phyloP scores from a whole-genome alignment of 1,140 invertebrate genomes.

The Drosophila sucinea region DNA sequence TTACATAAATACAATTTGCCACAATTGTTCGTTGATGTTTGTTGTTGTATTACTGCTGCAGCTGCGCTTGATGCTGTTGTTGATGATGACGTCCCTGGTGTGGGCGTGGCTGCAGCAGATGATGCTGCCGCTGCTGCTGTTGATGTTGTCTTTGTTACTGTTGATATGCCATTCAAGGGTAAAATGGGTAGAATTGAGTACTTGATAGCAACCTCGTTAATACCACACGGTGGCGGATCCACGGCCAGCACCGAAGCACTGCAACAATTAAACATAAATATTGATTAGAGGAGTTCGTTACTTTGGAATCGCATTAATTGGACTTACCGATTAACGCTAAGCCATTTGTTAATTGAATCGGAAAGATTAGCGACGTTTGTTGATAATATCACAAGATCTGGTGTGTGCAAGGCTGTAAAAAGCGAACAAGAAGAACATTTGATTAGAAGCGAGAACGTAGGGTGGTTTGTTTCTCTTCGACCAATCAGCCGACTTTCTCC shows the following conservation, averaged over 20 bases:
- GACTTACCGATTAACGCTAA: slow-evolving; percentile 85
- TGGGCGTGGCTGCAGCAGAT: slow-evolving; percentile 29
- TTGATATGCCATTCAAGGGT: slow-evolving; percentile 86
- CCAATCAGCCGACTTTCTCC: too few relatives aligned
- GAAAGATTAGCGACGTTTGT: slow-evolving; percentile 74
- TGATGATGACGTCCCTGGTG: slow-evolving; percentile 13
- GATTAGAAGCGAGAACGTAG: neutral
- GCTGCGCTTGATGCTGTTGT: slow-evolving; percentile 23
- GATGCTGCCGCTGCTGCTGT: slow-evolving; percentile 55
- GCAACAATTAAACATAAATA: slow-evolving; percentile 20
- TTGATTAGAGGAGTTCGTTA: neutral
- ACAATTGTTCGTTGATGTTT: slow-evolving; percentile 84
- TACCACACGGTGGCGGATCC: slow-evolving; percentile 90
- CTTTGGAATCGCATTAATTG: neutral
- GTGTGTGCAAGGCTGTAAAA: slow-evolving; percentile 66
- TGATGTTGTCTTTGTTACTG: slow-evolving; percentile 31
- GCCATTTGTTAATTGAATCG: slow-evolving; percentile 85
- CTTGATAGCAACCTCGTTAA: slow-evolving; percentile 88
- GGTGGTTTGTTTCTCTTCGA: too few relatives aligned
- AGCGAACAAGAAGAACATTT: neutral
- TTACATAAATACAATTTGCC: slow-evolving; percentile 95
- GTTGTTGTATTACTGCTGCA: slow-evolving; percentile 33
- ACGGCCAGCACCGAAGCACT: slow-evolving; percentile 91
- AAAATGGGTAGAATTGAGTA: slow-evolving; percentile 90
- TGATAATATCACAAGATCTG: slow-evolving; percentile 82